Evolutionary conservation across 2,888 invertebrate species (phyloP), one percentile per base, ranked within the genome.

Genomic region (Macropis europaea): DNA sequence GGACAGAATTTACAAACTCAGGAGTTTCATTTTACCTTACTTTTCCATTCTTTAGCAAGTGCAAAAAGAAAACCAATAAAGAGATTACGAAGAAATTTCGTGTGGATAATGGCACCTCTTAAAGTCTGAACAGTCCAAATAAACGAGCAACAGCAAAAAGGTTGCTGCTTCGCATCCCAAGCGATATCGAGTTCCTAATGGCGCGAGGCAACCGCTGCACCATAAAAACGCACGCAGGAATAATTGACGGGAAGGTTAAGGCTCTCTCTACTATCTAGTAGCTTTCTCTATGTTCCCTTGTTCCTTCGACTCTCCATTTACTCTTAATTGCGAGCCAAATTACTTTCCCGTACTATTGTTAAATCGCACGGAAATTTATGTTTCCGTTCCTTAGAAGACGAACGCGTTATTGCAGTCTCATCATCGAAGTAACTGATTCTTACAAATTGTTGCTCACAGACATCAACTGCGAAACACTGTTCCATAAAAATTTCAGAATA

Each of bases 181-280:
- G 48, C 34, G 71, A 78, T 88, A 87, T 88, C 88, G 73, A 79
- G 84, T 88, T 89, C 82, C 88, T 88, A 89, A 89, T 89, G 86
- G 87, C 79, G 87, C 82, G 82, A 86, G 83, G 81, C 81, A 86
- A 85, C 80, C 84, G 77, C 57, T 60, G 72, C 77, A 76, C 66
- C 79, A 77, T 88, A 88, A 88, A 87, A 87, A 86, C 83, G 81
- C 76, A 80, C 83, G 79, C 78, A 63, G 79, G 83, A 82, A 84
- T 86, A 87, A 88, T 86, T 84, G 84, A 86, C 84, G 84, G 81
- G 84, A 83, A 82, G 84, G 66, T 72, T 77, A 74, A 81, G 73
- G 78, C 75, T 70, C 71, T 76, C 76, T 74, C 43, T 60, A 67
- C 74, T 79, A 76, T 81, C 79, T 77, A 72, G 62, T 60, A 66